A percentile compares a stretch with the other conserved stretches of the same genome.
Conservation (phyloP, 2,113 vertebrate genomes). For the Myodes glareolus region DNA sequence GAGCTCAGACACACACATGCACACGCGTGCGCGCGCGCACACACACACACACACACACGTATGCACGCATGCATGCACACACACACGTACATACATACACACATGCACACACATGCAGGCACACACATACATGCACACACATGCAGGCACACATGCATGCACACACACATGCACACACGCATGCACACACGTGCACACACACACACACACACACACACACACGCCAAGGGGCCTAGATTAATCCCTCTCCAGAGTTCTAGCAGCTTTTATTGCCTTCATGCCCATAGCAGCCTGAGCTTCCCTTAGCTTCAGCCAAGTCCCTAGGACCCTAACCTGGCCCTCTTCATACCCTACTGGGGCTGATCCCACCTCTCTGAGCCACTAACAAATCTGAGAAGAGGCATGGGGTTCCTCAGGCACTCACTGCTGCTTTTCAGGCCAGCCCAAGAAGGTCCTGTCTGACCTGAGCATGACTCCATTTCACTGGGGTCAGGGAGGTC, state of each 20-base stretch:
- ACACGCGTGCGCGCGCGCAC: too few relatives aligned
- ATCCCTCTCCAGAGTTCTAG: background rate
- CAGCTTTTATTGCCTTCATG: background rate
- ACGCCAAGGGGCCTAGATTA: background rate
- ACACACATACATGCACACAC: rapidly evolving
- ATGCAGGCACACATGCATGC: too few relatives aligned
- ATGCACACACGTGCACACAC: too few relatives aligned
- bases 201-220: rapidly evolving
- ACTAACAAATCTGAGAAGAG: background rate
- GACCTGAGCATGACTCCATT: rapidly evolving
- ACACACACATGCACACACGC: rapidly evolving
- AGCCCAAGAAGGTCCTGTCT: background rate
- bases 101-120: too few relatives aligned
- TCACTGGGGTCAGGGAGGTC: too few relatives aligned
- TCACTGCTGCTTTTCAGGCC: background rate
- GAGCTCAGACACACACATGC: background rate
- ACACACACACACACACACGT: background rate
- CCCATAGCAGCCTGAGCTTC: background rate
- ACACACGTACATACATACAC: background rate
- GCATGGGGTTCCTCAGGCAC: background rate
- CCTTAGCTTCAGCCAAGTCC: background rate
- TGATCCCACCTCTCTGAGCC: background rate
- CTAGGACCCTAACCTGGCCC: background rate
- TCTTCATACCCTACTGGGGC: background rate
- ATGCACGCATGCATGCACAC: rapidly evolving